Evolutionary conservation across 2,888 invertebrate genomes (phyloP), one percentile per base, ranked within the genome.

Genomic region (Eristalinus sepulchralis): DNA sequence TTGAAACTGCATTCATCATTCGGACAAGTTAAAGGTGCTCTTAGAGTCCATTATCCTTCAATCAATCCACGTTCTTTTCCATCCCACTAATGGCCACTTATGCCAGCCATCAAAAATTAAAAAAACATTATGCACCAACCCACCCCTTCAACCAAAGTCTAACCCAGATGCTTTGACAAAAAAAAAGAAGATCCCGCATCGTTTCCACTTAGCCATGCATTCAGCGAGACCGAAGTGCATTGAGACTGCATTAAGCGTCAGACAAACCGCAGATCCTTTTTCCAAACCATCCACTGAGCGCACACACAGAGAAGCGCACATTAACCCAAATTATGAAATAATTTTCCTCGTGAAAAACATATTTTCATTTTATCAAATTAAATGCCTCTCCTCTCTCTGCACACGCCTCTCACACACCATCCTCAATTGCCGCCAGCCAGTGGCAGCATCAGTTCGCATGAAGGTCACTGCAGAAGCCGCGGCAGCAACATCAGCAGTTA

Each of bases 251-350:
- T 85, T 84, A 67, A 85, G 64, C 64, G 72, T 67, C 85, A 85
- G 77, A 85, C 84, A 77, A 85, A 81, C 85, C 82, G 70, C 82
- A 82, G 67, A 47, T 34, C 39, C 53, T 31, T 62, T 27, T 73
- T 70, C 70, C 39, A 59, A 64, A 24, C 10, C 13, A 24, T 66
- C 33, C 60, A 73, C 55, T 9, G 10, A 33, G 22, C 57, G 20
- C 9, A 22, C 55, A 22, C 31, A 31, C 20, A 33, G 31, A 62
- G 62, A 70, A 73, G n/a, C n/a, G n/a, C 27, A 63, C 79, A 83
- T 80, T 82, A 86, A 83, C 83, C 86, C 66, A 86, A 86, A 83
- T 86, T 79, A 83, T 83, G 70, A 59, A 86, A 83, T 86, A 79
- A 79, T 86, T 86, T 70, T 57, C 34, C 66, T 47, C 85, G 78